These are phyloP conservation scores for Drosophila mayaguana DNA, from an alignment of 2,888 invertebrate species.

Conservation along the genomic window DNA sequence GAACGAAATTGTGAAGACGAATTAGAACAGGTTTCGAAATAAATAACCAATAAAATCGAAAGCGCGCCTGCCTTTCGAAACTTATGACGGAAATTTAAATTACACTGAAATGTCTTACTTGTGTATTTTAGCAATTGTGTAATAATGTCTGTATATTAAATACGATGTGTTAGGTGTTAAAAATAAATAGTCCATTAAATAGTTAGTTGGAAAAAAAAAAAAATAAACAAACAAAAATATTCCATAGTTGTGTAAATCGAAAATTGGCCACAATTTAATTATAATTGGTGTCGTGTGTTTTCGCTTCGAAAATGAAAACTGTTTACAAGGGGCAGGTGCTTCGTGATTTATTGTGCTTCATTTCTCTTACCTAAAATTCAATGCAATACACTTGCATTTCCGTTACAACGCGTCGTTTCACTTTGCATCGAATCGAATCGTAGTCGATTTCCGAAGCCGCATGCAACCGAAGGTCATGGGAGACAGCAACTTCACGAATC, in stretches of 20 bases:
- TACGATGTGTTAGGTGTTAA: slow-evolving; percentile 9
- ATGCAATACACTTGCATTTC: slow-evolving; percentile 28
- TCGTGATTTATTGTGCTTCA: slow-evolving; percentile 10
- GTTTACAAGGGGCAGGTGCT: slow-evolving; percentile 16
- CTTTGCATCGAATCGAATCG: slow-evolving; percentile 12
- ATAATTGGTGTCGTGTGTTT: slow-evolving; percentile 12
- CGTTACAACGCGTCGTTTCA: slow-evolving; percentile 34
- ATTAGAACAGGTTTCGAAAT: slow-evolving; percentile 26
- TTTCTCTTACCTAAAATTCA: slow-evolving; percentile 10
- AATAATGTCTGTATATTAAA: neutral
- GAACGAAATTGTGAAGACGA: neutral
- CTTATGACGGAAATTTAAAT: neutral
- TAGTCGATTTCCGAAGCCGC: slow-evolving; percentile 53
- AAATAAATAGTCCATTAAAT: slow-evolving; percentile 3
- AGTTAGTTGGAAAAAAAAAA: slow-evolving; percentile 13
- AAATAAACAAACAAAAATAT: neutral
- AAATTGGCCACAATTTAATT: slow-evolving; percentile 11
- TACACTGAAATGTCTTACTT: neutral
- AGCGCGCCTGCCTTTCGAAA: slow-evolving; percentile 3
- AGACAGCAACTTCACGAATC: slow-evolving; percentile 21
- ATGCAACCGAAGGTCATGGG: slow-evolving; percentile 63
- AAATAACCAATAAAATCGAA: slow-evolving; percentile 10
- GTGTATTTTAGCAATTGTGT: neutral
- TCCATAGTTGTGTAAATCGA: neutral
- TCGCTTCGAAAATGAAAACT: slow-evolving; percentile 22